Evolutionary conservation across 2,797 vertebrate genomes (phyloP).

Genomic region (Mus caroli): DNA sequence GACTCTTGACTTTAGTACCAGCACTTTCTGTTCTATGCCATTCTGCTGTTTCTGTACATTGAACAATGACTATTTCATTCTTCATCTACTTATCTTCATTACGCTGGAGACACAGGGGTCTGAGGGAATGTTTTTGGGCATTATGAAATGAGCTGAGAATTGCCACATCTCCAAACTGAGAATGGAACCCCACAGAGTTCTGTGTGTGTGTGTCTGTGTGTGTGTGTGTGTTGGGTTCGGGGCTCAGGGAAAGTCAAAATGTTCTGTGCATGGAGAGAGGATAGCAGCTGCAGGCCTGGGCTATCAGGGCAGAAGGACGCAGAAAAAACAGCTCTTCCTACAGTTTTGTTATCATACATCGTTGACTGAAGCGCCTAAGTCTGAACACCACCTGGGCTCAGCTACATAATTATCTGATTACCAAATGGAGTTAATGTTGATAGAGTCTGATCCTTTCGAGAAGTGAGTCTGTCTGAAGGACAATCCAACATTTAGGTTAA

Average conservation of each 20-base stretch:
- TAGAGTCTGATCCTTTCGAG: neutral
- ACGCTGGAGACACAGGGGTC: neutral
- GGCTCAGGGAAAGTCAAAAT: neutral
- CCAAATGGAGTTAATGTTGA: neutral
- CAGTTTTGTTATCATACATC: neutral
- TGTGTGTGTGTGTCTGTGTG: neutral
- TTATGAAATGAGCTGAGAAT: neutral
- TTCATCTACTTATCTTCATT: conserved; percentile 13
- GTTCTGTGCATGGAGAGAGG: neutral
- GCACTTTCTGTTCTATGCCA: neutral
- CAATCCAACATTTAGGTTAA: neutral
- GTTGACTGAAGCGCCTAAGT: neutral
- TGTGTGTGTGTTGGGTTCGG: neutral
- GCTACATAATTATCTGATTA: neutral
- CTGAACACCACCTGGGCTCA: neutral
- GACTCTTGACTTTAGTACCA: neutral
- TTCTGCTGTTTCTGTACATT: neutral
- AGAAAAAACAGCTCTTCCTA: neutral
- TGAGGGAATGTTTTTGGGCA: neutral
- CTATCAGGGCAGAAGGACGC: neutral
- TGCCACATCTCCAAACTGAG: neutral
- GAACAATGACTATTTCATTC: neutral
- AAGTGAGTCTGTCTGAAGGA: conserved; percentile 8
- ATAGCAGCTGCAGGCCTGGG: neutral
- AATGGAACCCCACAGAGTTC: neutral